phyloP scores from a whole-genome alignment of 2,888 invertebrate species.

The Ypsolopha scabrella region DNA sequence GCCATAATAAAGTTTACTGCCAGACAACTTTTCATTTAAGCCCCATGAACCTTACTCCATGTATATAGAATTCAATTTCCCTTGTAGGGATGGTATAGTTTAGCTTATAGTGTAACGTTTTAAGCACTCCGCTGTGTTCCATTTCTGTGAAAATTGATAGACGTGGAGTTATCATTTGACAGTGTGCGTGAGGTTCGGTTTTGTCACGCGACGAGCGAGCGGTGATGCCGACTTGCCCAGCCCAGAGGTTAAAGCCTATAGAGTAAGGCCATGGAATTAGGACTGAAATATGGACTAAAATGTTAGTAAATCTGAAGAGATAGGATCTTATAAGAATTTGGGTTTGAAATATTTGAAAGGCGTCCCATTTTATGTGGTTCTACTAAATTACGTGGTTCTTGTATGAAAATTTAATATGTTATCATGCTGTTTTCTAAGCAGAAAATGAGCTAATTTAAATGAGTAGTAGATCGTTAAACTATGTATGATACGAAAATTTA shows the following conservation, averaged over 20 bases:
- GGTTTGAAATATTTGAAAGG: no score
- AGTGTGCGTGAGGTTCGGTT: conserved; percentile 52
- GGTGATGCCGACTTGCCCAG: conserved; percentile 36
- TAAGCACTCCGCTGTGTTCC: conserved; percentile 31
- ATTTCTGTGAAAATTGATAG: conserved; percentile 64
- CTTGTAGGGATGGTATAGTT: neutral
- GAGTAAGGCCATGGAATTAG: no score
- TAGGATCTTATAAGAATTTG: no score
- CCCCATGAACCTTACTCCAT: neutral
- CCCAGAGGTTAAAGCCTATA: neutral
- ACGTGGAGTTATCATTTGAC: conserved; percentile 68
- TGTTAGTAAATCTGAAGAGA: no score
- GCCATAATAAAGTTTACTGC: conserved; percentile 30
- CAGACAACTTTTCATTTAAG: neutral
- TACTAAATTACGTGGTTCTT: no score
- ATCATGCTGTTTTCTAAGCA: no score
- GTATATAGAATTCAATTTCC: neutral
- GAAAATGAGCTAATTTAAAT: no score
- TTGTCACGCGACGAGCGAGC: conserved; percentile 49
- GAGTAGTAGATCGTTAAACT: no score
- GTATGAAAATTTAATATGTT: no score
- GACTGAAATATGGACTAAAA: no score
- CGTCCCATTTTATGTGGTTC: no score
- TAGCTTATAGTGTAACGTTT: neutral
- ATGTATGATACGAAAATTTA: no score